phyloP scores from a whole-genome alignment of 2,888 invertebrate genomes.

The Pasiphila rectangulata region DNA sequence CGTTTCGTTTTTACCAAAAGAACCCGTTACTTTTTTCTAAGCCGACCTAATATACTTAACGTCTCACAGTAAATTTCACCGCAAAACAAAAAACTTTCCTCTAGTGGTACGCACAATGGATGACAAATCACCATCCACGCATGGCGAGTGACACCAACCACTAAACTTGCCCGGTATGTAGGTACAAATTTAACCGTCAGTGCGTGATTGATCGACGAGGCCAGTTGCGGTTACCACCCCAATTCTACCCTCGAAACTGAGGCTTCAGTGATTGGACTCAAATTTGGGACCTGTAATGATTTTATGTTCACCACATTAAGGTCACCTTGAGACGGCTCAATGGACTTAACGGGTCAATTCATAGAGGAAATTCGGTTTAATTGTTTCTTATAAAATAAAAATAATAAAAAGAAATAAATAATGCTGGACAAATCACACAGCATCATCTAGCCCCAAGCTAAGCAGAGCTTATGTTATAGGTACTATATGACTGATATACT shows the following conservation, averaged over 20 bases:
- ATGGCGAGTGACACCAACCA: conserved; percentile 25
- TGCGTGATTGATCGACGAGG: conserved; percentile 46
- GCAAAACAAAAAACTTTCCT: conserved; percentile 3
- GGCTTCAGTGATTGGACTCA: conserved; percentile 8
- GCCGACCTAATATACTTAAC: no score
- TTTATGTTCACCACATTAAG: neutral
- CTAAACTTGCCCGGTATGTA: conserved; percentile 26
- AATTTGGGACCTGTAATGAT: neutral
- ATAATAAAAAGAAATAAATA: no score
- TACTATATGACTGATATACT: no score
- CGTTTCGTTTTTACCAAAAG: no score
- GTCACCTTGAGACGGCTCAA: no score
- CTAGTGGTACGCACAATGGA: conserved; percentile 20
- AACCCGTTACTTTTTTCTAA: no score
- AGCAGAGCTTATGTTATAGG: no score
- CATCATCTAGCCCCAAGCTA: no score
- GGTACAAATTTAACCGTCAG: conserved; percentile 38
- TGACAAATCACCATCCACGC: conserved; percentile 26
- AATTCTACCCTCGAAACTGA: conserved; percentile 19
- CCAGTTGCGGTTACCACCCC: conserved; percentile 36
- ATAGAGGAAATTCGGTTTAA: no score
- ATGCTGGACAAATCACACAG: no score
- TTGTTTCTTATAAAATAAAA: no score
- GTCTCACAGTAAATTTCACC: neutral
- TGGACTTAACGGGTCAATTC: no score